Base-by-base conservation (phyloP, 2,888 invertebrate species). In the Tetramorium bicarinatum region DNA sequence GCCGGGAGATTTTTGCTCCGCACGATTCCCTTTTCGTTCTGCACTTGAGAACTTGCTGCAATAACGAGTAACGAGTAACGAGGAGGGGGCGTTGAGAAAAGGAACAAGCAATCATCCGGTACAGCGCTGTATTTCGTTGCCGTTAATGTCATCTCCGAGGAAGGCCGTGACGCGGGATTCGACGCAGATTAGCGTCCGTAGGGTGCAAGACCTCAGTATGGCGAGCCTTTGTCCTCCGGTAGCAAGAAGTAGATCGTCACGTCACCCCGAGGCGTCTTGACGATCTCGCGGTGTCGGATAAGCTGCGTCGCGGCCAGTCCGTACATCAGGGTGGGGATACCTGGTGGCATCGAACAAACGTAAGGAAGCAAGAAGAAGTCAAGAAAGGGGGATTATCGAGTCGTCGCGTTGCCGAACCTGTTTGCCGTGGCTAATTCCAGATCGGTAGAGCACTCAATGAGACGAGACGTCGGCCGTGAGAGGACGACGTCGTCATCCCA, bases 301-400 rank as follows among this genome's bases (percentile, higher is more conserved):
- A 99, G 95, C 91, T 96, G 96, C 77, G 96, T 97, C 34, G 99
- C 98, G 49, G 98, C 98, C 75, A 99, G 94, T 66, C 99, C 99
- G 95, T 99, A 99, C 76, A 98, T 96, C 82, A 99, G 95, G 93
- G 98, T 98, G 67, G 99, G 99, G 90, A 99, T 96, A 92, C 99
- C 99, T 99, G 95, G 62, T 64, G 47, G 8, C 38, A 52, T 49
- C 38, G 52, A 21, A 54, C 82, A 59, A 64, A 81, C 59, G 52
- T 59, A 52, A 83, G 76, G 29, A 25, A 44, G 56, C 74, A 61
- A 83, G 62, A 76, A 77, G 59, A 76, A 77, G 59, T 66, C 8
- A 21, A 34, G 56, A 21, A 64, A 54, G 79, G 59, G 62, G 64
- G 76, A 79, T 85, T 84, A 85, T 82, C 69, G 49, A 29, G 61